phyloP scores from a whole-genome alignment of 2,113 vertebrate genomes.

The Psettodes erumei region DNA sequence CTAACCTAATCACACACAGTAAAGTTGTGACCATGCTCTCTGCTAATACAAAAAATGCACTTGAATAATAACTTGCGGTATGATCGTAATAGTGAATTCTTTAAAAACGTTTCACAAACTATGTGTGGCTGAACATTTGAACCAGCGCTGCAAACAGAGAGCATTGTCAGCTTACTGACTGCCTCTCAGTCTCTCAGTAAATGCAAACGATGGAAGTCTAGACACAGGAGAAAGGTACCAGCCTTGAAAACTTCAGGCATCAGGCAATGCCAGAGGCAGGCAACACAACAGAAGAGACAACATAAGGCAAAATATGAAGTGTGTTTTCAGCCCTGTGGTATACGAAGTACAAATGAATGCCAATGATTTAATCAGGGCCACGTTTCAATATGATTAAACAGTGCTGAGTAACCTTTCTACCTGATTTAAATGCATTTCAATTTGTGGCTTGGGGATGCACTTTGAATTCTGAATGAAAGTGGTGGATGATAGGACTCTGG shows the following conservation, averaged over 20 bases:
- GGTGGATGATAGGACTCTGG: conserved; percentile 6
- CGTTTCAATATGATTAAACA: conserved; percentile 50
- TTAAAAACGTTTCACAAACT: background rate
- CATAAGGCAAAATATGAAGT: conserved; percentile 29
- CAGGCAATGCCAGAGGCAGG: conserved; percentile 26
- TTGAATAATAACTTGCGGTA: background rate
- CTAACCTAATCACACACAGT: conserved; percentile 43
- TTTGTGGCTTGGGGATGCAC: conserved; percentile 25
- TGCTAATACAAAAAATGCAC: background rate
- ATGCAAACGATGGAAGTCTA: conserved; percentile 51
- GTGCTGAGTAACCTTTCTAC: conserved; percentile 38
- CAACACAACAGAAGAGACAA: conserved; percentile 44
- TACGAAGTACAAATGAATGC: conserved; percentile 27
- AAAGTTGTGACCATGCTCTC: conserved; percentile 14
- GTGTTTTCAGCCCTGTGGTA: conserved; percentile 39
- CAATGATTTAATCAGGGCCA: conserved; percentile 37
- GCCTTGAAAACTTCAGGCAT: conserved; percentile 34
- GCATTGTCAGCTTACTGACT: conserved; percentile 16
- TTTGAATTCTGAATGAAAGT: conserved; percentile 13
- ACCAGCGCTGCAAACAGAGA: conserved; percentile 11
- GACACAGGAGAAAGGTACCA: conserved; percentile 31
- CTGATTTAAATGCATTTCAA: conserved; percentile 30
- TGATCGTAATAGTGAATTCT: background rate
- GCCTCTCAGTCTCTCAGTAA: conserved; percentile 23
- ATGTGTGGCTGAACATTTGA: background rate